Evolutionary conservation across 2,797 vertebrate species (phyloP), one percentile per base, ranked within the genome.

Genomic region (Muraenolepis orangiensis): DNA sequence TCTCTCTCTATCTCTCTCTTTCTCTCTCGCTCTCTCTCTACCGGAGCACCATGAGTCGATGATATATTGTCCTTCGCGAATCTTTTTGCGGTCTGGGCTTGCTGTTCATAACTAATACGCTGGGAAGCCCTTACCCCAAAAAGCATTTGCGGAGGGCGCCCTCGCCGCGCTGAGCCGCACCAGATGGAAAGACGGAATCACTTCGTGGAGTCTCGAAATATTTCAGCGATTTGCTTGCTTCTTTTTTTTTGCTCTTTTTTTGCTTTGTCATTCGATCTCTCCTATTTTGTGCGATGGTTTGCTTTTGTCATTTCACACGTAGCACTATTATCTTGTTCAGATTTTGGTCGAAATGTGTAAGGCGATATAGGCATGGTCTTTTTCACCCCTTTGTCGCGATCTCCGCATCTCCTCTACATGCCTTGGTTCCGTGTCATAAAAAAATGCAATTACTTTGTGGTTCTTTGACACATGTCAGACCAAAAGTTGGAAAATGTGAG

Each of bases 51-150:
- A 51, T 51, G 46, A 85, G 87, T 85, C 83, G 78, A 84, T 86
- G 75, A n/a, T n/a, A n/a, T n/a, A n/a, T n/a, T 91, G 95, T 91
- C 93, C 94, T 94, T 94, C 91, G 91, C 95, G 95, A 97, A 96
- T 97, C 97, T 99, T 98, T 98, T 99, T 99, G 97, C 97, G 97
- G 97, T 99, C 97, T 99, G 97, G 97, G 97, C 97, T 99, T 99
- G 96, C 97, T 97, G 97, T 98, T 94, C 92, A 93, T 96, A 92
- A 95, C 93, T 96, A 93, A 94, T 94, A 95, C 96, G 93, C 95
- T 96, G 95, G 97, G 95, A 98, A 98, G 97, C 97, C 97, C 96
- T 98, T 98, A 98, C 97, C 97, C 97, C 97, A 98, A 98, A 98
- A 98, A 98, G 97, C 97, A 98, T 98, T 98, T 91, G 96, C 94